Conservation (phyloP, 2,888 invertebrate genomes). For the Cinara cedri region DNA sequence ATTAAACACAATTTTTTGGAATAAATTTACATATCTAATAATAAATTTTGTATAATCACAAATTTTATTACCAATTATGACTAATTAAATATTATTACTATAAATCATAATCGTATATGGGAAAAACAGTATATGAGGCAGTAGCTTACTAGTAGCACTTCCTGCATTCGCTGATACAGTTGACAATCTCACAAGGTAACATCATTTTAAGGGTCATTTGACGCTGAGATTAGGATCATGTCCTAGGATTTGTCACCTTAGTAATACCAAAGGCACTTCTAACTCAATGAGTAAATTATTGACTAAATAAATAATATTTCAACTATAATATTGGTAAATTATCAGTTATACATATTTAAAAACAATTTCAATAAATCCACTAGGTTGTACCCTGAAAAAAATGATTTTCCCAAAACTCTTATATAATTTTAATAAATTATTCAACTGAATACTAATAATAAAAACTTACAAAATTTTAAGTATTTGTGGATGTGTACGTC, state of each 20-base stretch:
- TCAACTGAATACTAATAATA: too few species aligned
- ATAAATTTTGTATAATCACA: slow-evolving; percentile 38
- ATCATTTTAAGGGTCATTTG: too few species aligned
- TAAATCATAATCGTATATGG: neutral
- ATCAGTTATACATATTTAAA: neutral
- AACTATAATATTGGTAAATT: neutral
- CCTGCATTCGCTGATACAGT: too few species aligned
- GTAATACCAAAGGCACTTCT: too few species aligned
- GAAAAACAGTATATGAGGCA: too few species aligned
- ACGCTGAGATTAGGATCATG: too few species aligned
- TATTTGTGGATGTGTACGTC: neutral
- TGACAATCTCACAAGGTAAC: too few species aligned
- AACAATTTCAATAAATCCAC: slow-evolving; percentile 22
- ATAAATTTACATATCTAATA: slow-evolving; percentile 33
- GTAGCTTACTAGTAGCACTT: too few species aligned
- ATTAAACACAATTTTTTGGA: slow-evolving; percentile 5
- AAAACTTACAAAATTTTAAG: neutral
- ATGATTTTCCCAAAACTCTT: neutral
- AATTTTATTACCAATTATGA: slow-evolving; percentile 21
- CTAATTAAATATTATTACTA: slow-evolving; percentile 19
- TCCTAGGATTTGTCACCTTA: too few species aligned
- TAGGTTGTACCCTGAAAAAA: neutral
- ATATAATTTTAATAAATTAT: neutral
- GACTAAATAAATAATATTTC: too few species aligned
- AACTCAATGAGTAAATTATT: too few species aligned